These are phyloP conservation scores for Macroteleia sp. DNA, from an alignment of 2,888 invertebrate species.

Conservation along the genomic window DNA sequence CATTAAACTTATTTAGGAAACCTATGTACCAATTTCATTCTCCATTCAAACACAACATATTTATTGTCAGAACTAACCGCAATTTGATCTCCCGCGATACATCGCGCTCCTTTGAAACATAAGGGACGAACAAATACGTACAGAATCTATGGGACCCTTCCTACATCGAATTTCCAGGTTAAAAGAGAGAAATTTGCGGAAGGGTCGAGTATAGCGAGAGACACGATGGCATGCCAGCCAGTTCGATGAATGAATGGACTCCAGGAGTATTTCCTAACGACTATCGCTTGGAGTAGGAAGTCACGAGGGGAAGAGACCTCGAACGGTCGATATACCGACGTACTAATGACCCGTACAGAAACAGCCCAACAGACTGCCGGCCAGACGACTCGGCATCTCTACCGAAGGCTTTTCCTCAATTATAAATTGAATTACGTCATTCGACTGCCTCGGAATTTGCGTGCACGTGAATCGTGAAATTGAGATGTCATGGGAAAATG, in stretches of 20 bases:
- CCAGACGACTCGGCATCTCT: slow-evolving; percentile 81
- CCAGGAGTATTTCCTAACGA: slow-evolving; percentile 81
- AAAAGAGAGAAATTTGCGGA: slow-evolving; percentile 48
- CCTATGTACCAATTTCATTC: too few species aligned
- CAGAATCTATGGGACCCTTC: slow-evolving; percentile 46
- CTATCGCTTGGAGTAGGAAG: slow-evolving; percentile 68
- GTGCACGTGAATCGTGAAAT: slow-evolving; percentile 45
- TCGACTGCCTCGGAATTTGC: slow-evolving; percentile 24
- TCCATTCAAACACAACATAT: slow-evolving; percentile 14
- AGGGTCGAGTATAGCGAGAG: slow-evolving; percentile 20
- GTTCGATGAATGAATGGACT: slow-evolving; percentile 76
- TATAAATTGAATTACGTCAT: slow-evolving; percentile 81
- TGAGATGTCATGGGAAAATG: slow-evolving; percentile 31
- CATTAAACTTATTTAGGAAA: slow-evolving; percentile 19
- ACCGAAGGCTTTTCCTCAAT: slow-evolving; percentile 79
- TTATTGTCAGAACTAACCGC: slow-evolving; percentile 17
- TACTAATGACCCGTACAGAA: slow-evolving; percentile 82
- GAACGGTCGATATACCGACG: slow-evolving; percentile 79
- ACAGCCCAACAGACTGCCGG: slow-evolving; percentile 79
- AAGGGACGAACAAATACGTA: slow-evolving; percentile 46
- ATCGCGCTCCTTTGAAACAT: slow-evolving; percentile 8
- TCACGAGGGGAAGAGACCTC: slow-evolving; percentile 52
- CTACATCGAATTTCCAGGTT: slow-evolving; percentile 42
- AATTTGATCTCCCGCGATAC: slow-evolving; percentile 21
- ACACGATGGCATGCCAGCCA: slow-evolving; percentile 19